Evolutionary conservation across 1,140 invertebrate genomes (phyloP), one percentile per base, ranked within the genome.

Genomic region (Drosophila melanica): DNA sequence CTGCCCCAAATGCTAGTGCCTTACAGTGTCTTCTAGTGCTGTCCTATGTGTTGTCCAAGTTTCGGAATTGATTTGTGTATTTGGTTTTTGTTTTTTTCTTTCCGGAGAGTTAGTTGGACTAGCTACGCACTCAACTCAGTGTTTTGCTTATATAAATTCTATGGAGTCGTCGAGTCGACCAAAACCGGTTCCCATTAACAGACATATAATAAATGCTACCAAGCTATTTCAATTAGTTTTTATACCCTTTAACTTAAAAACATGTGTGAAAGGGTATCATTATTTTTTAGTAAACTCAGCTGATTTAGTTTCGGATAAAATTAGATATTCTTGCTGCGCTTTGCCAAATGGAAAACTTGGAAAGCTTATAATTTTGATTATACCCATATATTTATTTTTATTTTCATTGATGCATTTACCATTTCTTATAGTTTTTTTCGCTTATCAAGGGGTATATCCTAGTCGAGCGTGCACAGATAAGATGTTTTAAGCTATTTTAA

Each of bases 191-290:
- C 58, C 30, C 63, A 41, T 37, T 48, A 30, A 72, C 35, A 58
- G 12, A 53, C 39, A 76, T 78, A 81, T 75, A 72, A 76, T 66
- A 68, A 86, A 86, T 72, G 77, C 79, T 75, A 79, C 62, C 81
- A 67, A 81, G 77, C 73, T 81, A 86, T 86, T 86, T 75, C 66
- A 75, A 75, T 75, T 75, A 75, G 66, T 81, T 84, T 68, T 66
- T 58, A 55, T 84, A 68, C 64, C 73, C 53, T 45, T 59, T 53
- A 44, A 33, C 16, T 10, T 35, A 9, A 14, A 23, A 30, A 7
- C n/a, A 35, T 4, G 14, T 23, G 3, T 6, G 3, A 14, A 23
- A 11, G 8, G 20, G 27, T 35, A 54, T 12, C 27, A 14, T 23
- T 23, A 0, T 1, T 4, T 8, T 16, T 42, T 16, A n/a, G 14